Conservation (phyloP, 2,113 vertebrate species). For the Thryonomys swinderianus region DNA sequence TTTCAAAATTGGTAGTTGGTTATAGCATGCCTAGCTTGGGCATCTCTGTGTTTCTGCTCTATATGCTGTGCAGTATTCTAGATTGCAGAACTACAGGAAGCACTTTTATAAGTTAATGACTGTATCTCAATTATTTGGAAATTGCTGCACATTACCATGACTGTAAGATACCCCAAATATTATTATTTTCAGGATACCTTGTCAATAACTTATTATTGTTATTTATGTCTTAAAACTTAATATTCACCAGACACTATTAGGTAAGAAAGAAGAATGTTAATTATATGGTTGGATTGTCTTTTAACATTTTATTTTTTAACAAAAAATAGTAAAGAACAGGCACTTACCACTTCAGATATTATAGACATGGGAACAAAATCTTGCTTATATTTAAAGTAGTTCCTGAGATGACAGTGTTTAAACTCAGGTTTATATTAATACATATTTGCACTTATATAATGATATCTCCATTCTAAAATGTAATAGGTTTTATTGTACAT, state of each 20-base stretch:
- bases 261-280: constrained; percentile 23
- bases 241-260: constrained; percentile 4
- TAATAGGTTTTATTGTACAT: background rate
- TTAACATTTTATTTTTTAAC: constrained; percentile 45
- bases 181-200: background rate
- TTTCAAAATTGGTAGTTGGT: background rate
- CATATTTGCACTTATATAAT: background rate
- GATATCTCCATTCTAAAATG: background rate
- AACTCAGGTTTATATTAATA: background rate
- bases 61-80: background rate
- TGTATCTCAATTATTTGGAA: background rate
- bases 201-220: background rate
- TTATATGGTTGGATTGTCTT: background rate
- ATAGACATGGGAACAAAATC: background rate
- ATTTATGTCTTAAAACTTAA: constrained; percentile 34
- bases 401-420: background rate
- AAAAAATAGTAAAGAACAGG: constrained; percentile 11
- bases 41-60: background rate
- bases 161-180: background rate
- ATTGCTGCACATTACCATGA: background rate
- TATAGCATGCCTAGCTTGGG: background rate
- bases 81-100: background rate
- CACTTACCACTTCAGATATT: constrained; percentile 20
- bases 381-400: constrained; percentile 1
- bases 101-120: background rate